Base-by-base conservation (phyloP, 2,888 invertebrate species). In the Aromia moschata region DNA sequence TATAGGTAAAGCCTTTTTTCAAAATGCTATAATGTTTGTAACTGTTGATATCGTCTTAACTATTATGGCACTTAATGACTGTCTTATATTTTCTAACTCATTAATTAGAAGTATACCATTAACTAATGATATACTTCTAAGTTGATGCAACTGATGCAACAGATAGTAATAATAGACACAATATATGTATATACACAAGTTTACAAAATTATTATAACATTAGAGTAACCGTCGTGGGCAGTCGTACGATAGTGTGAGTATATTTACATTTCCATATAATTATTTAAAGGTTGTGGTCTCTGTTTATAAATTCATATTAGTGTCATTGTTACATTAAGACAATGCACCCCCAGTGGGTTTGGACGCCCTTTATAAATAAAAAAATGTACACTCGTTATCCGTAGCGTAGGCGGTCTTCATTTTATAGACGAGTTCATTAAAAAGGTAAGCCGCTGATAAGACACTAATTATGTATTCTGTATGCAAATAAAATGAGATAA, bases 311-410 rank as follows among this genome's bases (percentile, higher is more conserved):
- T 71, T 66, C 68, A 69, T 67, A 67, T 64, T 60, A 69, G 64
- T 69, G 68, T 71, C 69, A 71, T 71, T 71, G 71, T 71, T 70
- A 60, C 61, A 69, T 67, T 69, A 69, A 69, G 63, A 71, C 71
- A 71, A 71, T 71, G 60, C 68, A 57, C 58, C 60, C 62, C 61
- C n/a, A n/a, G 69, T 71, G 68, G 70, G 69, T 67, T 56, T 11
- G 25, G 47, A 63, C 61, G 62, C 62, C 62, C 60, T 45, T 51
- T 49, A 60, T 49, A 58, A 52, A 54, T 56, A 31, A 61, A 61
- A n/a, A 64, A 60, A 49, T 43, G 15, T 49, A 40, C 20, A 44
- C 43, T 55, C 40, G 52, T 41, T 36, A 30, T 41, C 40, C 37
- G n/a, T 20, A 14, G 47, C 14, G 47, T 47, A 36, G 47, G 47